phyloP scores from a whole-genome alignment of 1,140 invertebrate species.

The Nomia melanderi region DNA sequence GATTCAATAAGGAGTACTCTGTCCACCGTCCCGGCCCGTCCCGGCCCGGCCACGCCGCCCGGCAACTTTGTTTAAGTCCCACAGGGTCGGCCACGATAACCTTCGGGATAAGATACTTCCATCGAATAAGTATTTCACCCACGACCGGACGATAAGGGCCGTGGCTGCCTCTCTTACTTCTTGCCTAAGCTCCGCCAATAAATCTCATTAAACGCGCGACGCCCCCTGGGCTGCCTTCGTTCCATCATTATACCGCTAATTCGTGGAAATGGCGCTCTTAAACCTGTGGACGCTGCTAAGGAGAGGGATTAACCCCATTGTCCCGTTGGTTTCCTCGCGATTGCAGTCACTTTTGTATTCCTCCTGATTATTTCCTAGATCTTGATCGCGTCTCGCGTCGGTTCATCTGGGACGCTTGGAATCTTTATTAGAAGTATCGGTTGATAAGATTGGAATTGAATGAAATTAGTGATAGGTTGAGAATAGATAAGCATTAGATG shows the following conservation, averaged over 20 bases:
- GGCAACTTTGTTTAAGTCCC: conserved; percentile 68
- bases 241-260: conserved; percentile 33
- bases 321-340: too few relatives aligned
- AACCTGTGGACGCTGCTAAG: too few relatives aligned
- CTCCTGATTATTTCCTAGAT: too few relatives aligned
- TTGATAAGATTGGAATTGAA: too few relatives aligned
- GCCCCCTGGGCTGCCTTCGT: background rate
- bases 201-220: conserved; percentile 55
- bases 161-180: conserved; percentile 41
- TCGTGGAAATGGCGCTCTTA: conserved; percentile 19
- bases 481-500: too few relatives aligned
- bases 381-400: too few relatives aligned
- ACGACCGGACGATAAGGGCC: conserved; percentile 55
- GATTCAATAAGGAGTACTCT: conserved; percentile 67
- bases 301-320: too few relatives aligned
- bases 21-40: conserved; percentile 25
- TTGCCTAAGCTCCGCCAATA: conserved; percentile 51
- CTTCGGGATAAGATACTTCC: conserved; percentile 63
- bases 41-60: background rate
- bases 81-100: conserved; percentile 63
- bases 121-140: conserved; percentile 68
- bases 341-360: too few relatives aligned
- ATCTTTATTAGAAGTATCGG: too few relatives aligned
- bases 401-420: too few relatives aligned
- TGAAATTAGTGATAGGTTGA: too few relatives aligned